Base-by-base conservation (phyloP, 2,797 vertebrate genomes). In the Alauda arvensis region DNA sequence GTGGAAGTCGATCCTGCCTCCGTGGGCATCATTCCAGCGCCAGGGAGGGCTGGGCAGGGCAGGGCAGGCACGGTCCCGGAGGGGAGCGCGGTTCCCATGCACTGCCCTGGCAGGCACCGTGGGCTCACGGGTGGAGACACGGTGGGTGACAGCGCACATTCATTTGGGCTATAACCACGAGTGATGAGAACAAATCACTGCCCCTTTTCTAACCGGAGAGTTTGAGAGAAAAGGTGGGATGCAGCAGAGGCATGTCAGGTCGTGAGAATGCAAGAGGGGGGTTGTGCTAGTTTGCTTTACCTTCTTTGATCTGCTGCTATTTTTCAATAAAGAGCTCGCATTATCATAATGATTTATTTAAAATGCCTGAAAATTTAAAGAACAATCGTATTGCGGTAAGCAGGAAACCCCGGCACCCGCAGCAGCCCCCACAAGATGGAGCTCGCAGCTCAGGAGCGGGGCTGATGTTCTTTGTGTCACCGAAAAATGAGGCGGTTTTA, bases 401-500 rank as follows among this genome's bases (percentile, higher is more conserved):
- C 18, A 43, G 71, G 19, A 77, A 59, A 18, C 1, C 6, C 10
- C 61, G 67, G 12, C 0, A 1, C 25, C 25, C 14, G 34, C 70
- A 33, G 13, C 9, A 2, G 2, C 1, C 4, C 5, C 94, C 97
- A 96, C 95, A 62, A 94, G 97, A 92, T 96, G 97, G 96, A 90
- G 92, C 96, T 96, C 76, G 81, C 89, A 55, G 82, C 80, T 85
- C 79, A 83, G 88, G 65, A 77, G 88, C 93, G 10, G n/a, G 25
- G 43, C 61, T 21, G 69, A 25, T 55, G 75, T 69, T 87, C 89
- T 83, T 93, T 90, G 74, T 87, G 62, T 46, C n/a, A 3, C 16
- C 1, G 7, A 52, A 74, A 88, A 83, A 75, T n/a, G 18, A 86
- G 83, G 46, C 59, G 9, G 84, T 72, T 93, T 93, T 88, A 53